Base-by-base conservation (phyloP, 2,113 vertebrate genomes). In the Rana temporaria region DNA sequence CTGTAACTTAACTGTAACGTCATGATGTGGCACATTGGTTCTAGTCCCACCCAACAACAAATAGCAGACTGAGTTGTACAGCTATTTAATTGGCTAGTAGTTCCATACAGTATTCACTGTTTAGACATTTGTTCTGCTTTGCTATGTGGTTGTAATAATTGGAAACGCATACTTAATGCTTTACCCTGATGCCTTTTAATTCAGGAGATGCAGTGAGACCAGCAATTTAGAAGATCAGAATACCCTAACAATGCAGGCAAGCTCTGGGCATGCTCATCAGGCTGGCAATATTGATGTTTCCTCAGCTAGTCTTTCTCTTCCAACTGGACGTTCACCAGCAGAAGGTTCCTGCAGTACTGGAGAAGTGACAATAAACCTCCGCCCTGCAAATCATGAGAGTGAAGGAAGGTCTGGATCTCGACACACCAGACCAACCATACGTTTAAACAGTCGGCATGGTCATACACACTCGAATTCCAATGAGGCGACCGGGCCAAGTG, bases 191-290 rank as follows among this genome's bases (percentile, higher is more conserved):
- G 3, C 16, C 68, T 3, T 63, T 68, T 68, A 65, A 52, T 89
- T 30, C 64, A 94, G 94, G 90, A 90, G 78, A 87, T 85, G 84
- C 79, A 84, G 68, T 88, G 90, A 92, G 86, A 85, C 87, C 87
- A 92, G 92, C 87, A 89, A 86, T 90, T 85, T 85, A 83, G 87
- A 84, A 88, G 77, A 92, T 90, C 85, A 84, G 82, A 85, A 89
- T 85, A 85, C 87, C 82, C 86, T 85, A 89, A 84, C 84, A 90
- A 98, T 98, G 97, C 97, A 97, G 89, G 84, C 95, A 66, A 89
- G 78, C 11, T 90, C 88, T 70, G 85, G 84, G 14, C 92, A 88
- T 66, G 76, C 84, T 65, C 84, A 91, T 85, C 94, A 88, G 59
- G 90, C 87, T 34, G 84, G 87, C 84, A 74, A 83, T 55, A 71